Conservation (phyloP, 2,113 vertebrate species). For the Amphiprion percula region DNA sequence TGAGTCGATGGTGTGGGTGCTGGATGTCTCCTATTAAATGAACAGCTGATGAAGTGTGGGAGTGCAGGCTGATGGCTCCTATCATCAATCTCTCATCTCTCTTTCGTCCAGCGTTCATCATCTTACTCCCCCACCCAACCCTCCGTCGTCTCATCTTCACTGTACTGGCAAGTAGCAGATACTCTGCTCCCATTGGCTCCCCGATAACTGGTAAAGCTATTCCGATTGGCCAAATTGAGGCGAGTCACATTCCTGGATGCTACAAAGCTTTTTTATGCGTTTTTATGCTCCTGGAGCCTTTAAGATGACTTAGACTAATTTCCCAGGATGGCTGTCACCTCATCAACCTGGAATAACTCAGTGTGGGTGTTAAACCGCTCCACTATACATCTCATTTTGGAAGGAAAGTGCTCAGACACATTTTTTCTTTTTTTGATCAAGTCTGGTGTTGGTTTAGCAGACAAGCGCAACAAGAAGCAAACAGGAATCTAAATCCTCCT, state of each 20-base stretch:
- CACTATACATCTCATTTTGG: too few relatives aligned
- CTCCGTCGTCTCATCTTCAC: slow-evolving; percentile 13
- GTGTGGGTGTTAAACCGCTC: too few relatives aligned
- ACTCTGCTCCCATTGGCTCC: slow-evolving; percentile 43
- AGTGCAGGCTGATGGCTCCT: slow-evolving; percentile 74
- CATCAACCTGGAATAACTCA: too few relatives aligned
- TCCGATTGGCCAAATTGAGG: slow-evolving; percentile 30
- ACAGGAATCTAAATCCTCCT: too few relatives aligned
- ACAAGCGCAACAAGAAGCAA: too few relatives aligned
- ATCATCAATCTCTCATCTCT: slow-evolving; percentile 83
- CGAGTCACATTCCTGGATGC: slow-evolving; percentile 25
- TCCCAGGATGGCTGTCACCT: too few relatives aligned
- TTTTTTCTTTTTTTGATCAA: too few relatives aligned
- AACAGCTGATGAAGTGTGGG: slow-evolving; percentile 80
- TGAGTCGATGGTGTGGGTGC: slow-evolving; percentile 13
- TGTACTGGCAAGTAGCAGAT: not conserved
- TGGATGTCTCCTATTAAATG: slow-evolving; percentile 75
- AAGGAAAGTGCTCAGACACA: too few relatives aligned
- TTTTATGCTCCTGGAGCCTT: too few relatives aligned
- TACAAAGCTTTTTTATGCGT: not conserved
- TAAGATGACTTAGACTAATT: not conserved
- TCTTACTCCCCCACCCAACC: slow-evolving; percentile 32
- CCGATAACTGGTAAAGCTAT: fast-evolving
- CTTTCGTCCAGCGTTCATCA: slow-evolving; percentile 58
- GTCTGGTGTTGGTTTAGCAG: too few relatives aligned